Conservation (phyloP, 2,797 vertebrate genomes). For the Ficedula albicollis region DNA sequence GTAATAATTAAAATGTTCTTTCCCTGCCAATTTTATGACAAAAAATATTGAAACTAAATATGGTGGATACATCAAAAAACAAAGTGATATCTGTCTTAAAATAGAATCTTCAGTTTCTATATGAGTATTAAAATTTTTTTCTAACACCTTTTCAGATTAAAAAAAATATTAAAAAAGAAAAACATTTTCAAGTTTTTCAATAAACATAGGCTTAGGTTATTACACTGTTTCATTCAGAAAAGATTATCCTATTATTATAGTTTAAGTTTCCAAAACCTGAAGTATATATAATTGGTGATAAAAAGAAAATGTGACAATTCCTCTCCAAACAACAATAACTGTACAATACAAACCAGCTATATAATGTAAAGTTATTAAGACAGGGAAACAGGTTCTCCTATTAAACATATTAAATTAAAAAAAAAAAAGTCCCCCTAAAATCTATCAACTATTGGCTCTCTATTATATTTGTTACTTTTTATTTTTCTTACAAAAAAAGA, state of each 20-base stretch:
- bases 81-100: background rate
- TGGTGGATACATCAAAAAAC: background rate
- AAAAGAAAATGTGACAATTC: background rate
- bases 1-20: background rate
- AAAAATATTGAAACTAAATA: background rate
- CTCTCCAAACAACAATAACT: background rate
- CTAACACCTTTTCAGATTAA: background rate
- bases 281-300: background rate
- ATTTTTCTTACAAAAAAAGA: background rate
- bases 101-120: background rate
- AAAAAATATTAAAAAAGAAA: background rate
- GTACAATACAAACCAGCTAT: background rate
- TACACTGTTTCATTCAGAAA: background rate
- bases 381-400: background rate
- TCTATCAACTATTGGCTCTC: background rate
- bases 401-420: background rate
- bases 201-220: background rate
- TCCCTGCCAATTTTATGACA: background rate
- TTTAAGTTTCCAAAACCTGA: background rate
- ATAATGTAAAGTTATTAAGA: background rate
- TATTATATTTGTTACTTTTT: background rate
- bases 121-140: background rate
- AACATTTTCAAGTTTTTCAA: background rate
- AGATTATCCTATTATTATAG: background rate
- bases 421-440: background rate